Percentiles rank a stretch among this genome's conserved stretches.
phyloP scores from a whole-genome alignment of 2,113 vertebrate genomes.

The Vimba vimba region DNA sequence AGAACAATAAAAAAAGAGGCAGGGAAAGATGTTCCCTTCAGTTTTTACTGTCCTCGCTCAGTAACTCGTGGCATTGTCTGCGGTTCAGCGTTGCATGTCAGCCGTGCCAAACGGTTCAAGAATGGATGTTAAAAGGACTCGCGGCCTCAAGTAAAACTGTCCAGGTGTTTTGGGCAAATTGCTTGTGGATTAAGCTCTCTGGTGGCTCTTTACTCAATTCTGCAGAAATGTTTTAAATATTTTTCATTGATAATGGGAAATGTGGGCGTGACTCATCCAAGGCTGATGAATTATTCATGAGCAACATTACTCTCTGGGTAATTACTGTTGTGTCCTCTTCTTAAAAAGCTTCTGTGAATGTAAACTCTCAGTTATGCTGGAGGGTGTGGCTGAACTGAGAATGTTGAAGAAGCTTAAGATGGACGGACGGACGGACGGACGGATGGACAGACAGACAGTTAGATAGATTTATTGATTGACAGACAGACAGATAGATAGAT shows the following conservation, averaged over 20 bases:
- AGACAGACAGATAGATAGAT: not conserved
- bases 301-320: slow-evolving; percentile 4
- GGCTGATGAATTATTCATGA: slow-evolving; percentile 54
- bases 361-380: not conserved
- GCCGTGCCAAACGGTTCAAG: not conserved
- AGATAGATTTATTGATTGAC: fast-evolving
- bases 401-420: not conserved
- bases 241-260: slow-evolving; percentile 46
- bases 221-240: slow-evolving; percentile 21
- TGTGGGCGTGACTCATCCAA: slow-evolving; percentile 4
- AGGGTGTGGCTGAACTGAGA: not conserved
- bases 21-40: slow-evolving; percentile 18
- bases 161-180: slow-evolving; percentile 38
- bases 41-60: slow-evolving; percentile 4
- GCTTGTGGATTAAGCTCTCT: slow-evolving; percentile 32
- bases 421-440: not conserved
- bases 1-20: slow-evolving; percentile 31
- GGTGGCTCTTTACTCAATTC: slow-evolving; percentile 36
- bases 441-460: not conserved
- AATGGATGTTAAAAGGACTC: slow-evolving; percentile 38
- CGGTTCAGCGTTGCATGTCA: slow-evolving; percentile 22
- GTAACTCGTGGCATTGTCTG: slow-evolving; percentile 13
- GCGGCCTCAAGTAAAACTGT: slow-evolving; percentile 17
- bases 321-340: slow-evolving; percentile 16
- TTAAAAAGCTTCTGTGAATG: not conserved